Percentiles rank a stretch among this genome's conserved stretches.
Evolutionary conservation across 2,888 invertebrate genomes (phyloP).

Genomic region (Drosophila helvetica): DNA sequence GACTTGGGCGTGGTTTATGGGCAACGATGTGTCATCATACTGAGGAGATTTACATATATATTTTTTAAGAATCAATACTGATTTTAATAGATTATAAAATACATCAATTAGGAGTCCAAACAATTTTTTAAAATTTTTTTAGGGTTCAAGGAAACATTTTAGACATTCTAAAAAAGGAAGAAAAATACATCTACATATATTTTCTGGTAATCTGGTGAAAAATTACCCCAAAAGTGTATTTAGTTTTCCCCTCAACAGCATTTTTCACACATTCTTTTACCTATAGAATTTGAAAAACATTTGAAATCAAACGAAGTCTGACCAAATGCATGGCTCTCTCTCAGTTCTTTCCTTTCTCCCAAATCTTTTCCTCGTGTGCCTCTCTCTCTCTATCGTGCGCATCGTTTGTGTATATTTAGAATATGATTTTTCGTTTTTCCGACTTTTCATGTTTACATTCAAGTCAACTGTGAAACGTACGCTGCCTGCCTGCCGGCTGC

Average conservation of each 20-base stretch:
- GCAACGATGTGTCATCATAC: neutral
- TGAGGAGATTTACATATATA: neutral
- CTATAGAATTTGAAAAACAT: constrained; percentile 49
- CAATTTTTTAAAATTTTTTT: too few species aligned
- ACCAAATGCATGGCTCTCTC: constrained; percentile 51
- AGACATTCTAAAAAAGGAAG: neutral
- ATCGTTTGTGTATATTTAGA: constrained; percentile 69
- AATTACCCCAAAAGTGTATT: constrained; percentile 15
- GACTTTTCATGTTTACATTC: constrained; percentile 70
- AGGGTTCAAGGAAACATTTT: too few species aligned
- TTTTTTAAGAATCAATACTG: neutral
- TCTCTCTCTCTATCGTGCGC: constrained; percentile 22
- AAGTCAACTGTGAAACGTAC: constrained; percentile 58
- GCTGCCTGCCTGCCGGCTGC: constrained; percentile 61
- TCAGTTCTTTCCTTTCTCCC: constrained; percentile 12
- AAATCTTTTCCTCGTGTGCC: constrained; percentile 4
- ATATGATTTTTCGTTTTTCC: constrained; percentile 74
- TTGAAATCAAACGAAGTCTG: constrained; percentile 53
- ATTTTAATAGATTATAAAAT: too few species aligned
- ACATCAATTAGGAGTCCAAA: too few species aligned
- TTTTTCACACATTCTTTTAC: constrained; percentile 12
- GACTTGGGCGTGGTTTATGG: neutral
- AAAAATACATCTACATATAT: neutral
- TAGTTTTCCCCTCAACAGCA: neutral
- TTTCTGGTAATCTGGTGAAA: neutral